Evolutionary conservation across 2,113 vertebrate genomes (phyloP), one percentile per base, ranked within the genome.

Genomic region (Falco punctatus): DNA sequence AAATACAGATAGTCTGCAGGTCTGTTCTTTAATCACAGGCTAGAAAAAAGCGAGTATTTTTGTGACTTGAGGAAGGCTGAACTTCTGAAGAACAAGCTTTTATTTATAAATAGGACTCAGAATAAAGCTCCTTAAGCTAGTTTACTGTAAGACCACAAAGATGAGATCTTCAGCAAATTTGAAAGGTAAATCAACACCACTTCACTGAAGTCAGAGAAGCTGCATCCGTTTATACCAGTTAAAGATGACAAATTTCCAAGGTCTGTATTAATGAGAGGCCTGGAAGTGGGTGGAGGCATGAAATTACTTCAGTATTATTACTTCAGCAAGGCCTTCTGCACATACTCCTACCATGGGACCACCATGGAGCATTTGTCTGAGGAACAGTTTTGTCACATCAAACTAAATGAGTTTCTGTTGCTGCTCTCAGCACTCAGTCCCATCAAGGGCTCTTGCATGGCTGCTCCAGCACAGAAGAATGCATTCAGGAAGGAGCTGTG

Each of bases 351-450:
- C 87, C 84, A 70, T 30, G 59, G 30, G 95, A 96, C 95, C 96
- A 96, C 93, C 93, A 94, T 0, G 2, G 77, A 97, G 88, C 73
- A 79, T 89, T 94, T 92, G 81, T 95, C 75, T 78, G 95, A 96
- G 78, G 70, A 85, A 62, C 79, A 77, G 64, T 96, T 95, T 81
- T 84, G 94, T 85, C 81, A 88, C 90, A 96, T 94, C 97, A 92
- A 90, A 94, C 88, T 74, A 64, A 96, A 96, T 74, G 69, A 94
- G 66, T 96, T 94, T 94, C 92, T 93, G 49, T 96, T 94, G 95
- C 35, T 81, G 92, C 93, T 97, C 95, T 97, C 95, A 97, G 90
- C 44, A 35, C 95, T 94, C 75, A 51, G 71, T 74, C 48, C 57
- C 81, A 87, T 86, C 95, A 94, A 97, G 92, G 94, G 94, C 94